A percentile compares a stretch with the other conserved stretches of the same genome.
Evolutionary conservation across 2,113 vertebrate genomes (phyloP).

Genomic region (Lepisosteus osseus): DNA sequence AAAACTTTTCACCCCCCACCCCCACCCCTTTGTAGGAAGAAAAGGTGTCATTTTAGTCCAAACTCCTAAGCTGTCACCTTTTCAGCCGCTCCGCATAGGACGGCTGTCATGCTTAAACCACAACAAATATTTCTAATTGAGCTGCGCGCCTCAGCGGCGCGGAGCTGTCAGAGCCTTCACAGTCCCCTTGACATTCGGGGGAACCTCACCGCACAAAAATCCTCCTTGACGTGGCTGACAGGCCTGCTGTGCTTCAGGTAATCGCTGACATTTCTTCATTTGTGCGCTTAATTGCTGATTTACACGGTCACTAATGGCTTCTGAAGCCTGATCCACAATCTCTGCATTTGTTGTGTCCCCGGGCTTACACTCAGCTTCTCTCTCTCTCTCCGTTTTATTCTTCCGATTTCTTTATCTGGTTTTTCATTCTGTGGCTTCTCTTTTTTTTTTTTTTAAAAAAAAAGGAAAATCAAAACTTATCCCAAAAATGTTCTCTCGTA

Average conservation of each 20-base stretch:
- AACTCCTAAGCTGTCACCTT: neutral
- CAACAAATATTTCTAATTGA: constrained; percentile 51
- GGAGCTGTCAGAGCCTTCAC: constrained; percentile 33
- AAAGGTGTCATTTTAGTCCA: constrained; percentile 4
- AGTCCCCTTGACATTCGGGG: constrained; percentile 29
- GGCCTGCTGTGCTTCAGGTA: constrained; percentile 46
- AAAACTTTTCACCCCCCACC: neutral
- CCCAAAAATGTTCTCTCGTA: too few species aligned
- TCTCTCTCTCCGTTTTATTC: constrained; percentile 16
- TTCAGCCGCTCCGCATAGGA: constrained; percentile 19
- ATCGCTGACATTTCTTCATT: constrained; percentile 56
- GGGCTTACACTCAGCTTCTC: constrained; percentile 40
- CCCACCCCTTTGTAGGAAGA: neutral
- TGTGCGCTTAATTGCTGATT: constrained; percentile 60
- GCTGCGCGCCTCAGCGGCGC: constrained; percentile 29
- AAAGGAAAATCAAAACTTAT: too few species aligned
- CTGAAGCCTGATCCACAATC: constrained; percentile 44
- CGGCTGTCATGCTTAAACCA: constrained; percentile 40
- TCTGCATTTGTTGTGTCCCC: constrained; percentile 43
- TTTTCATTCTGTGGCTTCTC: neutral
- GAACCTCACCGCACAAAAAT: constrained; percentile 9
- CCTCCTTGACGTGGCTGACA: constrained; percentile 34
- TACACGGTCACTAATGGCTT: constrained; percentile 48
- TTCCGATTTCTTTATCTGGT: constrained; percentile 41
- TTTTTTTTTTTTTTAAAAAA: neutral